Percentiles rank a stretch among this genome's conserved stretches.
Evolutionary conservation across 2,113 vertebrate genomes (phyloP).

Genomic region (Melanocharis versteri): DNA sequence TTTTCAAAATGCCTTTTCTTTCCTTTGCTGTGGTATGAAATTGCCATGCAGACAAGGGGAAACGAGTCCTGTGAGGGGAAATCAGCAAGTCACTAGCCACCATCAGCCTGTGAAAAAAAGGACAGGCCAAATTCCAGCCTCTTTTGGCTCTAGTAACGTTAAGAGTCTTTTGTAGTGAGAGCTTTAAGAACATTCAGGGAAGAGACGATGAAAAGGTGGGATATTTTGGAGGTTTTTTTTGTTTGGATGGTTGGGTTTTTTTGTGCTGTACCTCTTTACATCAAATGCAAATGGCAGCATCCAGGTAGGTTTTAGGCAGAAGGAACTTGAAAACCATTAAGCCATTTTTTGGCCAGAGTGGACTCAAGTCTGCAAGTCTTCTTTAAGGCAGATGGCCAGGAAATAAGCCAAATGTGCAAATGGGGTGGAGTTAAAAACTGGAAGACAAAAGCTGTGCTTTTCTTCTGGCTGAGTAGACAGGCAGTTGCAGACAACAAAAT

Average conservation of each 20-base stretch:
- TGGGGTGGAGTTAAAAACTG: not conserved
- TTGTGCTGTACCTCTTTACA: not conserved
- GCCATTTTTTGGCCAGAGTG: not conserved
- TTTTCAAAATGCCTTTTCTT: not conserved
- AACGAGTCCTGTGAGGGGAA: not conserved
- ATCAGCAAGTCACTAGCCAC: not conserved
- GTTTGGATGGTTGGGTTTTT: not conserved
- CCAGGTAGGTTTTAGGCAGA: not conserved
- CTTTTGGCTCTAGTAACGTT: not conserved
- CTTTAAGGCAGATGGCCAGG: not conserved
- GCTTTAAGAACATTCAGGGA: not conserved
- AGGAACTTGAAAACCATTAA: not conserved
- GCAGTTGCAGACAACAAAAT: not conserved
- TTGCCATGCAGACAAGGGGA: not conserved
- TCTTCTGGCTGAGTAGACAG: not conserved
- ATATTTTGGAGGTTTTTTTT: not conserved
- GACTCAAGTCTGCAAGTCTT: not conserved
- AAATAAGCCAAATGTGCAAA: not conserved
- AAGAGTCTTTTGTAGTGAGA: not conserved
- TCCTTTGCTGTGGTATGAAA: not conserved
- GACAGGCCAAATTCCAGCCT: not conserved
- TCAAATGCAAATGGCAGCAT: not conserved
- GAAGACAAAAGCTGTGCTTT: not conserved
- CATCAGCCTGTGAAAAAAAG: not conserved
- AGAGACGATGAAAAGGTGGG: accelerated